A percentile compares a stretch with the other conserved stretches of the same genome.
phyloP scores from a whole-genome alignment of 2,888 invertebrate species.

The Ryuthela nishihirai region DNA sequence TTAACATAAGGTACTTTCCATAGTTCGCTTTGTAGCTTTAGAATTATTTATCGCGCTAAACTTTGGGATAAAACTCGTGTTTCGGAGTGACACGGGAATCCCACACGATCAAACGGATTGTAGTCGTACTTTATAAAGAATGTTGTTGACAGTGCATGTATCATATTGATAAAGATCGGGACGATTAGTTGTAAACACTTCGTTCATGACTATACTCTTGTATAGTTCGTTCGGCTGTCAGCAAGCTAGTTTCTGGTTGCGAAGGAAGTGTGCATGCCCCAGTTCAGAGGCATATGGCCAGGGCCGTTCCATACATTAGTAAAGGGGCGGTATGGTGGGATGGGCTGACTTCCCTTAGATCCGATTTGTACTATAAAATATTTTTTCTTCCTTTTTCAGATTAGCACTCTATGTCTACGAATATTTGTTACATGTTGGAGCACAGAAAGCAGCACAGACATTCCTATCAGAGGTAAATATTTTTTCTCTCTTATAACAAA shows the following conservation, averaged over 20 bases:
- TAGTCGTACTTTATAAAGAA: no score
- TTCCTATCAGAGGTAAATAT: constrained; percentile 84
- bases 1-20: no score
- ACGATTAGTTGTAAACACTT: no score
- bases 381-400: constrained; percentile 56
- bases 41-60: no score
- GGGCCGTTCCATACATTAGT: constrained; percentile 20
- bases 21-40: no score
- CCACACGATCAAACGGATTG: no score
- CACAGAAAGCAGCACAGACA: constrained; percentile 98
- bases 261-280: constrained; percentile 35
- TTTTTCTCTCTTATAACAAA: no score
- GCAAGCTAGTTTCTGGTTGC: constrained; percentile 10
- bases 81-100: no score
- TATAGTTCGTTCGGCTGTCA: constrained; percentile 26
- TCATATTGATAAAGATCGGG: no score
- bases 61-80: no score
- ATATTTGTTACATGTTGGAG: constrained; percentile 97
- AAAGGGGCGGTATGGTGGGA: constrained; percentile 17
- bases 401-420: constrained; percentile 98
- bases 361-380: constrained; percentile 9
- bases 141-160: no score
- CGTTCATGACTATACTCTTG: no score
- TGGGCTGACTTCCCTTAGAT: constrained; percentile 8
- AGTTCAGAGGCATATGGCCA: constrained; percentile 36